A percentile compares a stretch with the other conserved stretches of the same genome.
Evolutionary conservation across 2,888 invertebrate genomes (phyloP).

Genomic region (Scrobipalpa costella): DNA sequence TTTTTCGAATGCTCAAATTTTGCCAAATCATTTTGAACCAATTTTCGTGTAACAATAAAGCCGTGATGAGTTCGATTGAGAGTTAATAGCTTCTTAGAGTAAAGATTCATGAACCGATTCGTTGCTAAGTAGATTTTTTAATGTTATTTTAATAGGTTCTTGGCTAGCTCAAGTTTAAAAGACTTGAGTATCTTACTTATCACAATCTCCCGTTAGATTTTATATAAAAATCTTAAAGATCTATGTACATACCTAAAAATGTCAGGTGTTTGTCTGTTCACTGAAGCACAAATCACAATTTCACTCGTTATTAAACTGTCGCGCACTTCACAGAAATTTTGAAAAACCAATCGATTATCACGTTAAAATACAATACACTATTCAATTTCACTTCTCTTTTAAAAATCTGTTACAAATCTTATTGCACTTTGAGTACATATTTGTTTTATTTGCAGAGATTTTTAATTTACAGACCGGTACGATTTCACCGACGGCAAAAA

Average conservation of each 20-base stretch:
- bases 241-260: constrained; percentile 4
- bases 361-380: constrained; percentile 10
- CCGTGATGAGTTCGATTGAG: constrained; percentile 13
- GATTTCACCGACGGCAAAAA: constrained; percentile 1
- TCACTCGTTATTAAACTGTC: constrained; percentile 14
- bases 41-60: constrained; percentile 1
- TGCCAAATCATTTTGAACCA: constrained; percentile 18
- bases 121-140: neutral
- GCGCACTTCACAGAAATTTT: constrained; percentile 21
- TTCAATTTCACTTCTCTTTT: neutral
- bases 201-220: too few relatives aligned
- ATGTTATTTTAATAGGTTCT: too few relatives aligned
- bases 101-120: neutral
- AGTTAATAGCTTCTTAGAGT: constrained; percentile 15
- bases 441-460: neutral
- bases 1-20: neutral
- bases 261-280: neutral
- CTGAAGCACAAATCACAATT: constrained; percentile 17
- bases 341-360: constrained; percentile 2
- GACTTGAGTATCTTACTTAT: too few relatives aligned
- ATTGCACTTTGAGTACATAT: neutral
- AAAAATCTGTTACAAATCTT: neutral
- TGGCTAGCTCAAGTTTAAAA: too few relatives aligned
- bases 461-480: neutral
- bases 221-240: too few relatives aligned